phyloP scores from a whole-genome alignment of 2,797 vertebrate genomes.

The Neoniphon sammara region DNA sequence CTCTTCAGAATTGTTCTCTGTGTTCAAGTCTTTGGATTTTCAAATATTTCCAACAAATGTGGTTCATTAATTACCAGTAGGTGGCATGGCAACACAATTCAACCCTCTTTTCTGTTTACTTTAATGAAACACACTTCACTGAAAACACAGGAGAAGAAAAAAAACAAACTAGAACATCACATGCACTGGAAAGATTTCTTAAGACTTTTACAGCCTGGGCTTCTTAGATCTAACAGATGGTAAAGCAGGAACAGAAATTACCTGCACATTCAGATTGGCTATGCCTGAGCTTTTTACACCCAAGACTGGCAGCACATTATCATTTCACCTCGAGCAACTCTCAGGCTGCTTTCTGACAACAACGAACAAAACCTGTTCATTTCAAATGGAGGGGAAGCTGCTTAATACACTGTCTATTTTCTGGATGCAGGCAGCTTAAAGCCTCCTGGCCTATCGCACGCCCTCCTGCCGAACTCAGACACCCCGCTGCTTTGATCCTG shows the following conservation, averaged over 20 bases:
- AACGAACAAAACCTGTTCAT: constrained; percentile 8
- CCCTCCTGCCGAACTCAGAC: constrained; percentile 52
- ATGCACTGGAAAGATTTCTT: background rate
- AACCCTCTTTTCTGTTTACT: constrained; percentile 2
- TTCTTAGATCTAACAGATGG: background rate
- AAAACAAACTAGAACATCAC: constrained; percentile 11
- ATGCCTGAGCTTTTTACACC: too few species aligned
- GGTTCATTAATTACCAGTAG: constrained; percentile 64
- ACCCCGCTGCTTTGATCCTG: constrained; percentile 22
- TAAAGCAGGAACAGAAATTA: background rate
- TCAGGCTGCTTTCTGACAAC: background rate
- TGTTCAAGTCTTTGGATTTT: constrained; percentile 34
- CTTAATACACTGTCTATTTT: constrained; percentile 48
- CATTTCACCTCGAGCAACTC: constrained; percentile 16
- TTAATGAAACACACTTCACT: constrained; percentile 14
- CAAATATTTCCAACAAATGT: background rate
- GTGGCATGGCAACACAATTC: constrained; percentile 68
- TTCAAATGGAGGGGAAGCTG: constrained; percentile 16
- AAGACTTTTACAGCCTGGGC: background rate
- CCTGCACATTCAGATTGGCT: too few species aligned
- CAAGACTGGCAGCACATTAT: background rate
- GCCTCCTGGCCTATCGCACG: constrained; percentile 51
- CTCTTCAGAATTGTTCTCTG: constrained; percentile 8
- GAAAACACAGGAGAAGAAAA: too few species aligned
- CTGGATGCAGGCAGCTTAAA: constrained; percentile 59